Evolutionary conservation across 1,140 invertebrate species (phyloP).

Genomic region (Dendroctonus valens): DNA sequence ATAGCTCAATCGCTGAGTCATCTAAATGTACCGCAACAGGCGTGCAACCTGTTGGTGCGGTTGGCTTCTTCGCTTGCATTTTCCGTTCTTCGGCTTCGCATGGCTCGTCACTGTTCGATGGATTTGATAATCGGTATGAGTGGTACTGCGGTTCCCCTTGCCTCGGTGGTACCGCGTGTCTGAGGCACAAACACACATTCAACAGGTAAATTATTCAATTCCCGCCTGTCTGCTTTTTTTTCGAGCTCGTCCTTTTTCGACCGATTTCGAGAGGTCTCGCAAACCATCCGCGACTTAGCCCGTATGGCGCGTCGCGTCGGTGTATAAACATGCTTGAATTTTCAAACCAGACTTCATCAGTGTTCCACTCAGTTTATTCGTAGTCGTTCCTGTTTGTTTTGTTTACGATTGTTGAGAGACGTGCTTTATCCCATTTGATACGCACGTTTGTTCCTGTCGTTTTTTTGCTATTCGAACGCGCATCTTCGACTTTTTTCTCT

Average conservation of each 20-base stretch:
- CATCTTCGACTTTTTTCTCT: not conserved
- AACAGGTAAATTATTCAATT: slow-evolving; percentile 32
- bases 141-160: slow-evolving; percentile 4
- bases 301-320: slow-evolving; percentile 32
- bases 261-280: slow-evolving; percentile 28
- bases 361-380: slow-evolving; percentile 18
- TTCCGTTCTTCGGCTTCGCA: slow-evolving; percentile 21
- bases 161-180: not conserved
- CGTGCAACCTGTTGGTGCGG: slow-evolving; percentile 10
- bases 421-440: not conserved
- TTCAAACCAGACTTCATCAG: slow-evolving; percentile 25
- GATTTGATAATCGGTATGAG: not conserved
- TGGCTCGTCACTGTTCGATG: not conserved
- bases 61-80: slow-evolving; percentile 19
- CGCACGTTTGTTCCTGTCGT: no score
- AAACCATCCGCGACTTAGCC: slow-evolving; percentile 24
- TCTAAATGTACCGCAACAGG: slow-evolving; percentile 17
- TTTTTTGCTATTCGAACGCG: no score
- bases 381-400: slow-evolving; percentile 15
- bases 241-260: slow-evolving; percentile 33
- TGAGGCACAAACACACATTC: slow-evolving; percentile 12
- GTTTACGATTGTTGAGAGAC: slow-evolving; percentile 10
- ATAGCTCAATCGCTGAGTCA: slow-evolving; percentile 20
- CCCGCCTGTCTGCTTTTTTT: slow-evolving; percentile 24
- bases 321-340: slow-evolving; percentile 30